Conservation (phyloP, 2,888 invertebrate species). For the Amiota communis region DNA sequence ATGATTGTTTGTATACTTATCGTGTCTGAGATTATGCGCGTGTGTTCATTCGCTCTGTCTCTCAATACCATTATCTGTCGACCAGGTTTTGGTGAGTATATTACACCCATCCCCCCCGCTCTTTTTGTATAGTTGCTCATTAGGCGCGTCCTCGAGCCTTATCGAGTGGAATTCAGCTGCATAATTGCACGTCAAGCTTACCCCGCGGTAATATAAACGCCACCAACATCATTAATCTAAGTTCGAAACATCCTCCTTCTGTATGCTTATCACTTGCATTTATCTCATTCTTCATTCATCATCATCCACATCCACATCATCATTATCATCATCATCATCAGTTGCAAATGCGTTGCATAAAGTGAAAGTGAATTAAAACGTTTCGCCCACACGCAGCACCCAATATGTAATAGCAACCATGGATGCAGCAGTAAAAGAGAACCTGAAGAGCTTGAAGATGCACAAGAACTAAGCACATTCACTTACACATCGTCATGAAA, state of each 20-base stretch:
- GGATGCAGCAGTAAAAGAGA: not conserved
- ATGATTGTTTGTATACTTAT: conserved; percentile 34
- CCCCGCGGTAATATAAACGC: not conserved
- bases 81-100: conserved; percentile 40
- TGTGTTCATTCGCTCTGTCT: conserved; percentile 16
- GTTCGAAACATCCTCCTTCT: not conserved
- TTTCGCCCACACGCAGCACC: not conserved
- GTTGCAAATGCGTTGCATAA: conserved; percentile 21
- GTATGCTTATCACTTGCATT: not conserved
- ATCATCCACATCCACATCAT: not conserved
- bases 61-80: conserved; percentile 39
- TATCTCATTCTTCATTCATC: too few relatives aligned
- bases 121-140: conserved; percentile 12
- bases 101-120: not conserved
- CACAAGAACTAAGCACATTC: not conserved
- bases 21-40: conserved; percentile 24
- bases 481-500: not conserved
- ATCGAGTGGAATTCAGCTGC: conserved; percentile 52
- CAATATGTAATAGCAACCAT: not conserved
- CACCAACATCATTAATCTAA: not conserved
- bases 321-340: conserved; percentile 24
- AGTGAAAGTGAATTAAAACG: conserved; percentile 26
- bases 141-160: conserved; percentile 38
- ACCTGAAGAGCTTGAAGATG: not conserved
- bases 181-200: conserved; percentile 15